Base-by-base conservation (phyloP, 2,797 vertebrate species). In the Aratinga solstitialis region DNA sequence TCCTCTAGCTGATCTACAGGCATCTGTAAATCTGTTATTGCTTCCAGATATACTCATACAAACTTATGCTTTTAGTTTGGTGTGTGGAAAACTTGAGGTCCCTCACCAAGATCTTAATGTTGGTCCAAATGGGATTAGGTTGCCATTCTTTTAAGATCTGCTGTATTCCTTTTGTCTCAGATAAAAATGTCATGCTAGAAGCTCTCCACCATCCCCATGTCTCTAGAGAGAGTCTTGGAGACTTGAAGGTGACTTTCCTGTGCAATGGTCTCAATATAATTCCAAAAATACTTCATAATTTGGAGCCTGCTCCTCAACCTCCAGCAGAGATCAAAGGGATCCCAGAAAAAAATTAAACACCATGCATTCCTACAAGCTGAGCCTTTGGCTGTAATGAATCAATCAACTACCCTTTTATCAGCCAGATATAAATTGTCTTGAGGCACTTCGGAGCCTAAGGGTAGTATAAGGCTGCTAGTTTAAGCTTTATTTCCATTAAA, bases 231-330 rank as follows among this genome's bases (percentile, higher is more conserved):
- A 90, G 23, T 66, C 65, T 77, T 75, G 45, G 58, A 94, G 80
- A 87, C 45, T 38, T 87, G 86, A 94, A 94, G 86, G 93, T 96
- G 93, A 94, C 86, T 93, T 58, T 82, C 92, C 69, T 72, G 71
- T 89, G 72, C 87, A 93, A 90, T 80, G 15, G 59, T 89, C 58
- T 91, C 92, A 87, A 29, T 77, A 51, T 80, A 68, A 78, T 92
- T 95, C 77, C 72, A 93, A 95, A 95, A 95, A 94, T 92, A 92
- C 53, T 74, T 95, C 58, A 75, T 93, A 83, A 95, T 90, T 93
- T 95, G 90, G 51, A 93, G 29, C 58, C 86, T 93, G 71, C 58
- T 94, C 87, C n/a, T 93, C 92, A 95, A 84, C 88, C 69, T 68
- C 75, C 63, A 83, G 30, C 38, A 85, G 73, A 95, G 84, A 96